Evolutionary conservation across 2,888 invertebrate species (phyloP).

Genomic region (Nemoura dubitans): DNA sequence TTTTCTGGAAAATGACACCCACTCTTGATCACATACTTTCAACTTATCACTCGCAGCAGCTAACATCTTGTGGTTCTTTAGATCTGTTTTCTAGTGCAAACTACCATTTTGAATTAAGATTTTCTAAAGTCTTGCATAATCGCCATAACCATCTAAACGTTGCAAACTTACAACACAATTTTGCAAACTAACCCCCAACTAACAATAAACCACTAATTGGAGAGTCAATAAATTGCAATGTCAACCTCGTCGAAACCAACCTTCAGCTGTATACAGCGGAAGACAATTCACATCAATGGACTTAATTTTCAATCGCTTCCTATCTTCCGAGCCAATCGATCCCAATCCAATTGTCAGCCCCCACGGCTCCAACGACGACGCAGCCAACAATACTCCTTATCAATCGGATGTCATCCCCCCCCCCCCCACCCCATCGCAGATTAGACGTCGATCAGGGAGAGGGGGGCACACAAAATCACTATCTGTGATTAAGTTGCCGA

Average conservation of each 20-base stretch:
- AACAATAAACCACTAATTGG: background rate
- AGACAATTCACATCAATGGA: background rate
- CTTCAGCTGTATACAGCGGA: background rate
- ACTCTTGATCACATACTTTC: too few relatives aligned
- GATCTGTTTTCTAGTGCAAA: too few relatives aligned
- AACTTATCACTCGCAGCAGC: too few relatives aligned
- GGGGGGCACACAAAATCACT: background rate
- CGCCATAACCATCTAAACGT: too few relatives aligned
- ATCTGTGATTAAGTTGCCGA: background rate
- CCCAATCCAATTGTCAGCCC: background rate
- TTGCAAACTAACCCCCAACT: background rate
- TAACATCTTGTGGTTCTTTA: too few relatives aligned
- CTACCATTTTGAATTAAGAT: too few relatives aligned
- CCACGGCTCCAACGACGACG: background rate
- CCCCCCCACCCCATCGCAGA: background rate
- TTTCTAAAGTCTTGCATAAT: too few relatives aligned
- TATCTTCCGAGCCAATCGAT: background rate
- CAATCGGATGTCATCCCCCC: constrained; percentile 3
- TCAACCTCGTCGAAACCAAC: background rate
- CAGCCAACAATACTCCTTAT: background rate
- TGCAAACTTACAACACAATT: background rate
- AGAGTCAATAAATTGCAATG: background rate
- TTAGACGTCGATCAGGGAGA: background rate
- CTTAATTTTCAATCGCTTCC: background rate
- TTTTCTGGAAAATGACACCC: too few relatives aligned